A percentile compares a stretch with the other conserved stretches of the same genome.
Evolutionary conservation across 2,113 vertebrate genomes (phyloP).

Genomic region (Ctenomys sociabilis): DNA sequence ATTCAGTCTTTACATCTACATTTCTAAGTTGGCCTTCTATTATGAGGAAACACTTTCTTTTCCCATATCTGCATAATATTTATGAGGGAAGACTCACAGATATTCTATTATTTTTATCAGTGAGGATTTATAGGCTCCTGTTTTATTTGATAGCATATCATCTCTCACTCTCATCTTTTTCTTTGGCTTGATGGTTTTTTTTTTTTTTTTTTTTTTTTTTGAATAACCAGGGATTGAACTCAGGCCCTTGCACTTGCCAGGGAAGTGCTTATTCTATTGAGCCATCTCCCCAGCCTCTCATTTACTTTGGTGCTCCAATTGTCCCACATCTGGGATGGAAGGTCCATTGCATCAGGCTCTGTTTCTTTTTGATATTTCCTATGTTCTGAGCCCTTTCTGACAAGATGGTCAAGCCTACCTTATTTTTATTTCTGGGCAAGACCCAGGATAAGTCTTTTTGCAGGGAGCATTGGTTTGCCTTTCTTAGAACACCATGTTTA

Average conservation of each 20-base stretch:
- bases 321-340: slow-evolving; percentile 16
- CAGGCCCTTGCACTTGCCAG: too few species aligned
- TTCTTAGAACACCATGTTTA: background rate
- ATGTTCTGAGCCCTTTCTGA: background rate
- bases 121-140: background rate
- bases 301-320: background rate
- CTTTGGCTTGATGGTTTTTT: too few species aligned
- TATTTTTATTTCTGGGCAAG: background rate
- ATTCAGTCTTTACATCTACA: background rate
- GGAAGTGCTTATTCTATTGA: too few species aligned
- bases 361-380: background rate
- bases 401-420: background rate
- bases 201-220: too few species aligned
- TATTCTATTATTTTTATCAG: background rate
- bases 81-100: background rate
- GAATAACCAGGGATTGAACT: too few species aligned
- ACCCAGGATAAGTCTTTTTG: background rate
- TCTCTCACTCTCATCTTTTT: background rate
- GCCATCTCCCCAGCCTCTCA: too few species aligned
- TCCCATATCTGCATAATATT: background rate
- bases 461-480: background rate
- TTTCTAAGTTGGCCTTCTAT: slow-evolving; percentile 1
- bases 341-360: background rate
- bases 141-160: slow-evolving; percentile 13
- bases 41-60: background rate